Base-by-base conservation (phyloP, 2,113 vertebrate genomes). In the Ovis canadensis region DNA sequence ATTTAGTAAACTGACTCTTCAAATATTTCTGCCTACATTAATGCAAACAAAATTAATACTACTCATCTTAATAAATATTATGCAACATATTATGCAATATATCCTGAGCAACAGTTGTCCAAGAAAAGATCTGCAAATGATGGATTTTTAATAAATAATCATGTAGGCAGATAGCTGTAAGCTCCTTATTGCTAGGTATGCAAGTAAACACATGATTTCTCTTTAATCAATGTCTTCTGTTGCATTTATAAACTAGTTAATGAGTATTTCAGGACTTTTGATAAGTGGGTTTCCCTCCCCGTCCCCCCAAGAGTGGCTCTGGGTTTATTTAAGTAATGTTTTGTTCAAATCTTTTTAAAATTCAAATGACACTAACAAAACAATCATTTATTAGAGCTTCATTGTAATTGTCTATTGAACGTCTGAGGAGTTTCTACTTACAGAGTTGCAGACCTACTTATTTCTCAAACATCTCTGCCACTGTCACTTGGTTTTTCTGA, bases 241-340 rank as follows among this genome's bases (percentile, higher is more conserved):
- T 80, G 50, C 8, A 67, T 94, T 52, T 89, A 52, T 31, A 40
- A 3, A 92, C 19, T 71, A 92, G 74, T 62, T 67, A 95, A 67
- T 57, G 43, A 94, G 13, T 55, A 96, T 88, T 95, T 92, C 5
- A 15, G 29, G 13, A 94, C 50, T 94, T 96, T 90, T 81, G 54
- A 54, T n/a, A 96, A 60, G 59, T 27, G 2, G 27, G 2, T 27
- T 81, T 33, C 54, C 57, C 57, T 54, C 31, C 60, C 6, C 7
- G 0, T 6, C 0, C 48, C 50, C 14, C 14, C 1, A 4, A 91
- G 33, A 97, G 60, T 54, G 12, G 6, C 80, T 93, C 62, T 91
- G 40, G 81, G 21, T 88, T 94, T 97, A 84, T 78, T 80, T 96
- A 96, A 96, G 43, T 91, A 81, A 96, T 52, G 43, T 92, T 94